Conservation (phyloP, 2,113 vertebrate species). For the Clinocottus analis region DNA sequence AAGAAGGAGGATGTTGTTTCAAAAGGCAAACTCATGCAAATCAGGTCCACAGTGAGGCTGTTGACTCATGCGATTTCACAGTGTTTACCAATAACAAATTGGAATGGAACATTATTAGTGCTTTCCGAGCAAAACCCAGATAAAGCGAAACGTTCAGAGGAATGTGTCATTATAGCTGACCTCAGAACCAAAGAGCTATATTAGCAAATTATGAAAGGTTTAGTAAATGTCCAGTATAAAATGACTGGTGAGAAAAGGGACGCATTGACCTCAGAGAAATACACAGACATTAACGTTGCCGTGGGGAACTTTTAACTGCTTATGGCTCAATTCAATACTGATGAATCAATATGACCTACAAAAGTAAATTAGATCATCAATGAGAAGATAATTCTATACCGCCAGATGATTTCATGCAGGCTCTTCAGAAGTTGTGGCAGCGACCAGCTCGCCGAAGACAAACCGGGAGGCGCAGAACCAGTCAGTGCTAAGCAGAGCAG, state of each 20-base stretch:
- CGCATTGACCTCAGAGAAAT: constrained; percentile 47
- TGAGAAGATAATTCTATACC: background rate
- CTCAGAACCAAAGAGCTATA: constrained; percentile 62
- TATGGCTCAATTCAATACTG: background rate
- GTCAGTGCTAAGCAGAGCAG: too few species aligned
- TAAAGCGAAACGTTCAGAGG: constrained; percentile 65
- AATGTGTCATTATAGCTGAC: constrained; percentile 64
- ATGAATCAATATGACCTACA: background rate
- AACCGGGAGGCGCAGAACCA: too few species aligned
- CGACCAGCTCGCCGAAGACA: too few species aligned
- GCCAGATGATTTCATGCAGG: background rate
- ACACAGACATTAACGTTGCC: constrained; percentile 49
- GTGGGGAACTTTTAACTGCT: background rate
- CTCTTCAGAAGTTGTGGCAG: too few species aligned
- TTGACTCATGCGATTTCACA: constrained; percentile 74
- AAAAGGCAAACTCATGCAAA: constrained; percentile 76
- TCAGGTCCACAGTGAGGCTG: constrained; percentile 68
- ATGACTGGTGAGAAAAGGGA: constrained; percentile 47
- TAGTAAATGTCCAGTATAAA: constrained; percentile 50
- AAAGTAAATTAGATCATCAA: background rate
- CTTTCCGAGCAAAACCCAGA: constrained; percentile 65
- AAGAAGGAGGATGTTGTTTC: constrained; percentile 72
- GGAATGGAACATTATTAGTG: constrained; percentile 74
- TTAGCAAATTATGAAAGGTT: constrained; percentile 70
- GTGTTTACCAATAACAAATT: constrained; percentile 81